These are phyloP conservation scores for Brachionus rubens DNA, from an alignment of 1,140 invertebrate species.

Conservation along the genomic window DNA sequence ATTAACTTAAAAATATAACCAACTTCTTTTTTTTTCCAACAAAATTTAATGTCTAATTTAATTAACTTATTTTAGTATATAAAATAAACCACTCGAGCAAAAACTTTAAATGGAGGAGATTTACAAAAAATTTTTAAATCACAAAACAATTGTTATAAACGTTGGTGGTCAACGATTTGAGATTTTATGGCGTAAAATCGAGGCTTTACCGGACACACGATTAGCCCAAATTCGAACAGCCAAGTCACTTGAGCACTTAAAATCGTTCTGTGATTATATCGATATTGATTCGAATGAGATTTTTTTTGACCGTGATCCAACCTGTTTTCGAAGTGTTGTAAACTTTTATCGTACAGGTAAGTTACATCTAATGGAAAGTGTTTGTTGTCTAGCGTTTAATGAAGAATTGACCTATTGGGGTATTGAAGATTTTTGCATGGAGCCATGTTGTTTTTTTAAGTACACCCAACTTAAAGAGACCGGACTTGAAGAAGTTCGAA, in stretches of 20 bases:
- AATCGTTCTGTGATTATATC: not conserved
- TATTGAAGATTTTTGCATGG: conserved; percentile 94
- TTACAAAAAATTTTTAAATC: not conserved
- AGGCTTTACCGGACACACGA: conserved; percentile 87
- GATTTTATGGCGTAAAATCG: conserved; percentile 86
- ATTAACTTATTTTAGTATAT: too few species aligned
- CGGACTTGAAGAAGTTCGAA: conserved; percentile 62
- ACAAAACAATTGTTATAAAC: conserved; percentile 78
- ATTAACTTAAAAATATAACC: too few species aligned
- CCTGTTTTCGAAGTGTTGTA: conserved; percentile 95
- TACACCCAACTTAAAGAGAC: conserved; percentile 96
- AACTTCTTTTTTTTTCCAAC: too few species aligned
- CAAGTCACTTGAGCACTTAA: not conserved
- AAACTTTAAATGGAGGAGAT: too few species aligned
- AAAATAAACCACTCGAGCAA: too few species aligned
- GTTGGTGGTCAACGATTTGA: conserved; percentile 94
- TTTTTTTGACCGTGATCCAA: conserved; percentile 98
- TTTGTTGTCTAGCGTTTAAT: conserved; percentile 96
- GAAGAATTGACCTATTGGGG: conserved; percentile 98
- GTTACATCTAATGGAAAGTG: conserved; percentile 96
- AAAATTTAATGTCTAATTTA: too few species aligned
- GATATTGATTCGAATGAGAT: conserved; percentile 68
- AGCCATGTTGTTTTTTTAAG: conserved; percentile 97
- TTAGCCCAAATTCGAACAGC: conserved; percentile 65
- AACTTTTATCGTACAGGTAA: conserved; percentile 99